Conservation (phyloP, 2,888 invertebrate species). For the Dasysyrphus tricinctus region DNA sequence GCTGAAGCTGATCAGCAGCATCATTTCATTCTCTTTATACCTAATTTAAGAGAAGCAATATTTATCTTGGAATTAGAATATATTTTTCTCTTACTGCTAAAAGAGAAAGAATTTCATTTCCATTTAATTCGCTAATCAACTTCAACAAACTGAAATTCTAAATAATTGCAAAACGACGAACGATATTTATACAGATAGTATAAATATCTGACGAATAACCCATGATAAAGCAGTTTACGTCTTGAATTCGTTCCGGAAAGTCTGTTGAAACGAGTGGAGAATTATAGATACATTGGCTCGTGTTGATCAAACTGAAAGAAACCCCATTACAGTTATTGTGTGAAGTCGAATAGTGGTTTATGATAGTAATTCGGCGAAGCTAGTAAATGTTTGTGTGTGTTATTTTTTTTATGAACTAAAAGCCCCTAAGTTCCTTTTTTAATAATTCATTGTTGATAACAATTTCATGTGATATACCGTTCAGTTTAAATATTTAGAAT, state of each 20-base stretch:
- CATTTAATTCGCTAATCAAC: conserved; percentile 1
- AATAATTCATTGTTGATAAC: conserved; percentile 11
- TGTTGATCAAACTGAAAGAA: neutral
- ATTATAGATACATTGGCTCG: neutral
- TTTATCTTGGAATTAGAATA: too few relatives aligned
- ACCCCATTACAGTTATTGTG: neutral
- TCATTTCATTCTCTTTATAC: too few relatives aligned
- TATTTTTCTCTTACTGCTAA: neutral
- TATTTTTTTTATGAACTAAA: neutral
- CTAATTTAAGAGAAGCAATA: too few relatives aligned
- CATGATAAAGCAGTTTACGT: conserved; percentile 53
- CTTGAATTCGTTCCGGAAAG: conserved; percentile 23
- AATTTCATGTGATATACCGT: neutral
- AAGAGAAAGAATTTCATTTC: neutral
- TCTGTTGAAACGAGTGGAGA: neutral
- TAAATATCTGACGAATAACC: conserved; percentile 51
- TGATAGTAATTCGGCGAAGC: neutral
- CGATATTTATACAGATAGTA: conserved; percentile 26
- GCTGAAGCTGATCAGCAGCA: too few relatives aligned
- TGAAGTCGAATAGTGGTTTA: neutral
- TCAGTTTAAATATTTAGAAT: conserved; percentile 11
- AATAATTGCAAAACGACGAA: neutral
- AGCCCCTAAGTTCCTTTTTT: neutral
- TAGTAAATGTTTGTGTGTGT: conserved; percentile 1
- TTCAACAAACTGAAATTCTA: conserved; percentile 9